These are phyloP conservation scores for Perithous albicinctus DNA, from an alignment of 2,888 invertebrate genomes.

Conservation along the genomic window DNA sequence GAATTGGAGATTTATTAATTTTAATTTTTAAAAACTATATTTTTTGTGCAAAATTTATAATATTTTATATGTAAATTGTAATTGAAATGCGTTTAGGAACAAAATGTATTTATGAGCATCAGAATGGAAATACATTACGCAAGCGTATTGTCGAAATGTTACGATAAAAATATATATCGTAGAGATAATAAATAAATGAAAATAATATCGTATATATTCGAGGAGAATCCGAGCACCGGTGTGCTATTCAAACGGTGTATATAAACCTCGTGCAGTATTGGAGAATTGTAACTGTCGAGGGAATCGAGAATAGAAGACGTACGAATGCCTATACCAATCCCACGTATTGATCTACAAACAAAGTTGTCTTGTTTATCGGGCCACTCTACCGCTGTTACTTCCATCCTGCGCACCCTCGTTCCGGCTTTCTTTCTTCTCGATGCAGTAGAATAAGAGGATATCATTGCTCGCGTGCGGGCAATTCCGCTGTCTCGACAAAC, in stretches of 20 bases:
- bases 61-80: not conserved
- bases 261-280: conserved; percentile 14
- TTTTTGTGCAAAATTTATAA: not conserved
- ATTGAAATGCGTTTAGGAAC: not conserved
- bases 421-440: not conserved
- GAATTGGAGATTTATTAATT: not conserved
- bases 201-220: conserved; percentile 3
- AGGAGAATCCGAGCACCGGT: not conserved
- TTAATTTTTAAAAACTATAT: not conserved
- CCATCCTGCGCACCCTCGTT: conserved; percentile 13
- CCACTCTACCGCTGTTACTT: conserved; percentile 5
- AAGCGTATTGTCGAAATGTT: no score
- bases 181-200: conserved; percentile 5
- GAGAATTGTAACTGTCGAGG: conserved; percentile 9
- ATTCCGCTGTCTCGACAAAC: not conserved
- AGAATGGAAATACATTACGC: no score
- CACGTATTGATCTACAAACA: conserved; percentile 21
- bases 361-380: conserved; percentile 28
- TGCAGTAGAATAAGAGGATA: not conserved
- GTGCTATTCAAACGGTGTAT: not conserved
- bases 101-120: not conserved
- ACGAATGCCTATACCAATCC: conserved; percentile 18
- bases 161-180: not conserved
- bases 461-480: not conserved
- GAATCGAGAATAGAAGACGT: conserved; percentile 12